Conservation (phyloP, 2,113 vertebrate genomes). For the Gnathonemus echidnorhynchus region DNA sequence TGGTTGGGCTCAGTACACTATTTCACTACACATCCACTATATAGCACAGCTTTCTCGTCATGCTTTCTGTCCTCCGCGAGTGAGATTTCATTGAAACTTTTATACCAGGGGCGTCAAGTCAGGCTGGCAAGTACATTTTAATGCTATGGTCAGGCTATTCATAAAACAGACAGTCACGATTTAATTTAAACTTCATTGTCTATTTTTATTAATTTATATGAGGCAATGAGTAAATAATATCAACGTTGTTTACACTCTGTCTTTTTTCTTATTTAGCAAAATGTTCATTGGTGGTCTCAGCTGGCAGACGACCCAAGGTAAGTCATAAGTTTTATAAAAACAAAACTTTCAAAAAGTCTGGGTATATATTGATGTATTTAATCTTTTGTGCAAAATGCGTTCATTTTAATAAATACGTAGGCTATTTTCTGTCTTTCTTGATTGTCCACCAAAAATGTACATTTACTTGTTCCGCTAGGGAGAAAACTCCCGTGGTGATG, state of each 20-base stretch:
- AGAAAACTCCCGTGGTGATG: background rate
- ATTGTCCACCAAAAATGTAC: background rate
- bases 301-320: slow-evolving; percentile 97
- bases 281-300: slow-evolving; percentile 96
- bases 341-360: slow-evolving; percentile 23
- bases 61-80: background rate
- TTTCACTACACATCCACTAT: slow-evolving; percentile 28
- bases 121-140: background rate
- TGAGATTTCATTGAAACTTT: slow-evolving; percentile 12
- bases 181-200: slow-evolving; percentile 15
- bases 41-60: background rate
- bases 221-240: background rate
- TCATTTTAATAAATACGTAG: background rate
- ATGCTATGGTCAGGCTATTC: slow-evolving; percentile 30
- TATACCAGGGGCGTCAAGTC: background rate
- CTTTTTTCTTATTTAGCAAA: slow-evolving; percentile 68
- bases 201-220: background rate
- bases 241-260: slow-evolving; percentile 43
- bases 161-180: slow-evolving; percentile 36
- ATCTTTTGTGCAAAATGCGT: background rate
- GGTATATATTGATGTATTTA: slow-evolving; percentile 10
- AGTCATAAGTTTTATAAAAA: slow-evolving; percentile 39
- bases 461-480: background rate
- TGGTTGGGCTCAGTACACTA: slow-evolving; percentile 11
- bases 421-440: background rate